Conservation (phyloP, 2,797 vertebrate genomes). For the Darevskia mixta region DNA sequence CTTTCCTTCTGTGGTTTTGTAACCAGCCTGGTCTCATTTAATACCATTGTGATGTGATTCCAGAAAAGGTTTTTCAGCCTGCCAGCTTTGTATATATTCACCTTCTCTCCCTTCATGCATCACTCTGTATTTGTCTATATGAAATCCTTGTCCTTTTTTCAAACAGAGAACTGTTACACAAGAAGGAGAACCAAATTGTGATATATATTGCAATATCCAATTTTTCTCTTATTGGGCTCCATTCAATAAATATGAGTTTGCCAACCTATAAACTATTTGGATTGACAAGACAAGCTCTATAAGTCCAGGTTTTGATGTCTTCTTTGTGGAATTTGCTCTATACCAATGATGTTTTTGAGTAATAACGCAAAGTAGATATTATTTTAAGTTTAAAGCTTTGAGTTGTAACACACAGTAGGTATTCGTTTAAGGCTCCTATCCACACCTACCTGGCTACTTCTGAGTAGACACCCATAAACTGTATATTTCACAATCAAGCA, state of each 20-base stretch:
- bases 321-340: background rate
- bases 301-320: background rate
- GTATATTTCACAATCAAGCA: background rate
- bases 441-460: background rate
- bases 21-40: constrained; percentile 76
- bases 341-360: background rate
- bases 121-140: constrained; percentile 71
- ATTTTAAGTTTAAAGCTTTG: background rate
- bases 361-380: background rate
- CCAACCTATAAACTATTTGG: background rate
- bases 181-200: too few species aligned
- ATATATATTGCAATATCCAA: background rate
- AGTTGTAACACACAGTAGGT: too few species aligned
- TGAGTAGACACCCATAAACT: background rate
- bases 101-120: constrained; percentile 60
- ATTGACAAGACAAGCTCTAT: background rate
- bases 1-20: constrained; percentile 70
- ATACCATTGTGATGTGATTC: constrained; percentile 74
- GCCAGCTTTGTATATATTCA: constrained; percentile 65
- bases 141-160: constrained; percentile 52
- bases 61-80: constrained; percentile 77
- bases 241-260: background rate
- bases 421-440: background rate
- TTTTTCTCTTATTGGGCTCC: background rate
- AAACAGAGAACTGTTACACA: background rate